Evolutionary conservation across 2,888 invertebrate genomes (phyloP), one percentile per base, ranked within the genome.

Genomic region (Dioctria rufipes): DNA sequence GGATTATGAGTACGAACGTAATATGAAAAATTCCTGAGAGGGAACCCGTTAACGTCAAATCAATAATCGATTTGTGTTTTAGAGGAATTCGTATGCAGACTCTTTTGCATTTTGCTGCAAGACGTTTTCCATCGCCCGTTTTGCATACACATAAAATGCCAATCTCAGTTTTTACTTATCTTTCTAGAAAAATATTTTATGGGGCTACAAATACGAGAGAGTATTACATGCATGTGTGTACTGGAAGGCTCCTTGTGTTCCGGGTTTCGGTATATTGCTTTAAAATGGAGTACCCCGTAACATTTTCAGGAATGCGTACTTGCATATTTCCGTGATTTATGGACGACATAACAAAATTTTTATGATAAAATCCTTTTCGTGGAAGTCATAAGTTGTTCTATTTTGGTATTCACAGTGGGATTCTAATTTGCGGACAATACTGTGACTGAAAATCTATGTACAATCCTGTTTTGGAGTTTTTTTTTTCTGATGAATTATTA

Each of bases 31-130:
- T 42, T 60, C 42, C 43, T 51, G 73, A 6, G 46, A 13, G 43
- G 58, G 13, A 73, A 51, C 58, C 58, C 69, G 58, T 60, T 73
- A 58, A 73, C 58, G 60, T 73, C 73, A 73, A 73, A 73, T 73
- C 73, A 73, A 73, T 73, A 73, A 73, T 73, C 73, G 73, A 73
- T 73, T 73, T 73, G 54, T 54, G 58, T 73, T 73, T 58, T 58
- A 51, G 58, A 73, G 42, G 42, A 73, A 73, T 73, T 73, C 58
- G 58, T 58, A 73, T 73, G 73, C 73, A 60, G 58, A 73, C 73
- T 58, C 40, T 39, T 73, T 60, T 73, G 73, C 73, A 73, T 73
- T 73, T 73, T 73, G 58, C 58, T 73, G 73, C 73, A 73, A 73
- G 73, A 73, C 58, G 73, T 73, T 73, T 73, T 58, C 73, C 25